Base-by-base conservation (phyloP, 1,140 invertebrate genomes). In the Plodia interpunctella region DNA sequence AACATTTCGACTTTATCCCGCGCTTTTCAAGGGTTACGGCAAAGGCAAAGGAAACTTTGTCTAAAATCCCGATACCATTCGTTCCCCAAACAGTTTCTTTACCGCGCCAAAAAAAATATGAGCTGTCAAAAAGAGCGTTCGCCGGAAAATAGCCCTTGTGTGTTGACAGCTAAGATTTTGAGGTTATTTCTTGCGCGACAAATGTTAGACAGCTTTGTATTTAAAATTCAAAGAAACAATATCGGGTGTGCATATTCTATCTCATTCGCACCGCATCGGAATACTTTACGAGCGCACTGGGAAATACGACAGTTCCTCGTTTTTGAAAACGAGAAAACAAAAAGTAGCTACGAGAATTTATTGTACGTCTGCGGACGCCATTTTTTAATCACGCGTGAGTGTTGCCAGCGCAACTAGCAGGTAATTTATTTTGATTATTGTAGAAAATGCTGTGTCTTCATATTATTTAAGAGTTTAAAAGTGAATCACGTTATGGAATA, bases 221-320 rank as follows among this genome's bases (percentile, higher is more conserved):
- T 84, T 83, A 84, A 81, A 84, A 84, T 86, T 78, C 76, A 86
- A 80, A 78, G 79, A 86, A 83, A 86, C 81, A 86, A 83, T 86
- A 86, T 86, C 76, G 81, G 70, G 75, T 76, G 76, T 77, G 78
- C 70, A 82, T 79, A 78, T 76, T 76, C 68, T 78, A 81, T 76
- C 62, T 68, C 55, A 68, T 68, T 59, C 61, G 62, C 65, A 66
- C 59, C 69, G 64, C 69, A 76, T 80, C 74, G 64, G 69, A 77
- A 80, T 83, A 78, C 71, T 84, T 86, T 86, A 86, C 68, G 78
- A 75, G 68, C 75, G 81, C 62, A 54, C 73, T 59, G 83, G 83
- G 81, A 84, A 83, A 81, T 81, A 72, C 71, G 71, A 74, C 74
- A 74, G 63, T 68, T 69, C 66, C 70, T 62, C 63, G 72, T 68